These are phyloP conservation scores for Pocillopora meandrina DNA, from an alignment of 92 coral and sea anemone genomes.

Conservation along the genomic window DNA sequence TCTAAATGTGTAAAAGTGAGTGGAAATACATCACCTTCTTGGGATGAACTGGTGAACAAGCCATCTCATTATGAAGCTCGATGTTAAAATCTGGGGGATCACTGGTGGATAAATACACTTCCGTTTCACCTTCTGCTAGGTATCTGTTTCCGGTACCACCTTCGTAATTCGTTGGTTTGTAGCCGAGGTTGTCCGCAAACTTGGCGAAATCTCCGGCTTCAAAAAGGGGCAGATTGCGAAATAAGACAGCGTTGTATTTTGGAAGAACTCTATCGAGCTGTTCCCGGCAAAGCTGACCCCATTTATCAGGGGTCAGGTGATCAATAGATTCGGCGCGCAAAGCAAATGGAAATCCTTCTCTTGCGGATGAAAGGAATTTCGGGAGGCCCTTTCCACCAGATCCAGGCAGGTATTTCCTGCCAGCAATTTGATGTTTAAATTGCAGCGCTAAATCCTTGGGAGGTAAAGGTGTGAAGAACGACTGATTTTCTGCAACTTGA, in stretches of 20 bases:
- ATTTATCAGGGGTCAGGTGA: slow-evolving; percentile 34
- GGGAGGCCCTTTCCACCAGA: slow-evolving; percentile 72
- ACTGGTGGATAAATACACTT: slow-evolving; percentile 66
- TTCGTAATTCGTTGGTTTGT: slow-evolving; percentile 64
- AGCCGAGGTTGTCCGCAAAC: slow-evolving; percentile 58
- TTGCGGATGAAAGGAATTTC: slow-evolving; percentile 63
- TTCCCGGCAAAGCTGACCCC: slow-evolving; percentile 68
- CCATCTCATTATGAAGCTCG: slow-evolving; percentile 91
- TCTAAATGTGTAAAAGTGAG: not conserved
- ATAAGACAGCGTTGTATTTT: slow-evolving; percentile 63
- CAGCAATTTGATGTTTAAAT: slow-evolving; percentile 61
- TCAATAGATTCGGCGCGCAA: slow-evolving; percentile 40
- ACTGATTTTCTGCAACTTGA: slow-evolving; percentile 23
- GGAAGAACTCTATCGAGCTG: slow-evolving; percentile 61
- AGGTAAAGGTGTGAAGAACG: slow-evolving; percentile 47
- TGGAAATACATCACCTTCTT: slow-evolving; percentile 50
- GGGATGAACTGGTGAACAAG: slow-evolving; percentile 78
- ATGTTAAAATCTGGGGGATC: slow-evolving; percentile 71
- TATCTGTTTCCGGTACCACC: slow-evolving; percentile 85
- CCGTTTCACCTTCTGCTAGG: slow-evolving; percentile 47
- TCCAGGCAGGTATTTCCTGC: slow-evolving; percentile 76
- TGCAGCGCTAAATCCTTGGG: slow-evolving; percentile 57
- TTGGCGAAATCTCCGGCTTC: slow-evolving; percentile 47
- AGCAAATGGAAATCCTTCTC: slow-evolving; percentile 68
- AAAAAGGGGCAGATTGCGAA: slow-evolving; percentile 70